Conservation (phyloP, 2,113 vertebrate genomes). For the Carassius gibelio region DNA sequence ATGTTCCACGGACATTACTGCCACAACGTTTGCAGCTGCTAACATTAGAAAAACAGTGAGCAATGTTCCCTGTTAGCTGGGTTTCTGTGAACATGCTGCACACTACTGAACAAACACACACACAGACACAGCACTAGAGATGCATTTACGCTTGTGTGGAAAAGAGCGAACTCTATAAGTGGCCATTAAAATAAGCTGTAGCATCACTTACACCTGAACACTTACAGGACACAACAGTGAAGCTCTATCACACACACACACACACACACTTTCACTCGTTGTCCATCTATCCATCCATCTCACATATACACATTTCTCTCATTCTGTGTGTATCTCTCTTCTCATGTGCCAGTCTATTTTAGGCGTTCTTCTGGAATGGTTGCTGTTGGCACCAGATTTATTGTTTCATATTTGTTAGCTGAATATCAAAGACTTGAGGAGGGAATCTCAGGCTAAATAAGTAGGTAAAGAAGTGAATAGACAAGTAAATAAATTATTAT, state of each 20-base stretch:
- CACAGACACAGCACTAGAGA: conserved; percentile 15
- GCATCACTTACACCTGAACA: conserved; percentile 36
- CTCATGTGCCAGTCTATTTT: background rate
- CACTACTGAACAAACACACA: conserved; percentile 5
- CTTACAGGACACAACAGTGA: conserved; percentile 26
- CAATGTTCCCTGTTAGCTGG: background rate
- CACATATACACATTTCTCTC: background rate
- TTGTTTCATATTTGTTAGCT: background rate
- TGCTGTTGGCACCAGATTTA: conserved; percentile 1
- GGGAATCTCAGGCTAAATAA: background rate
- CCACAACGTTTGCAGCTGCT: too few relatives aligned
- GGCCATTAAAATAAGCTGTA: conserved; percentile 36
- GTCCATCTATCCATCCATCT: background rate
- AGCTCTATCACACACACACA: conserved; percentile 10
- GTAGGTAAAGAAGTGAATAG: background rate
- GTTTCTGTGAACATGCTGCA: background rate
- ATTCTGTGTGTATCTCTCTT: background rate
- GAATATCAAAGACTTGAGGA: background rate
- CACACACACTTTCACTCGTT: background rate
- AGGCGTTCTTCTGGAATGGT: background rate
- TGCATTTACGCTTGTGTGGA: conserved; percentile 26
- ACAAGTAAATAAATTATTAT: too few relatives aligned
- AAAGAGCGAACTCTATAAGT: conserved; percentile 26
- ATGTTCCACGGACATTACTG: too few relatives aligned
- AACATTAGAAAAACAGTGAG: too few relatives aligned